phyloP scores from a whole-genome alignment of 2,888 invertebrate genomes.

The Orthosia incerta region DNA sequence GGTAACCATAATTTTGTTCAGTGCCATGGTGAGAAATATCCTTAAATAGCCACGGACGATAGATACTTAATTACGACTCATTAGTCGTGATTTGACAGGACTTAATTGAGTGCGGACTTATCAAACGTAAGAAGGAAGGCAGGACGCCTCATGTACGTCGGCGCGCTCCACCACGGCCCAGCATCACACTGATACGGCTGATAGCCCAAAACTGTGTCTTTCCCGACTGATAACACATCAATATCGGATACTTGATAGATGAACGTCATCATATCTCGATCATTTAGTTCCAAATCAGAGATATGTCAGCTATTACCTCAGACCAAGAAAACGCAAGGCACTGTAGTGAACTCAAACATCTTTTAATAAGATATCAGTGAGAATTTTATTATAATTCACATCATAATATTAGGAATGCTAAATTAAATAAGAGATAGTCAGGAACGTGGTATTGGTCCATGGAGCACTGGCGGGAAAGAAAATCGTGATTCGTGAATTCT shows the following conservation, averaged over 20 bases:
- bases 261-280: constrained; percentile 54
- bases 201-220: constrained; percentile 60
- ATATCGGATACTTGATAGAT: constrained; percentile 59
- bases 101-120: constrained; percentile 39
- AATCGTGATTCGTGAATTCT: background rate
- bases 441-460: background rate
- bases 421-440: background rate
- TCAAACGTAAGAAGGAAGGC: constrained; percentile 20
- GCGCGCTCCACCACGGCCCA: constrained; percentile 64
- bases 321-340: background rate
- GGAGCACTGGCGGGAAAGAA: too few relatives aligned
- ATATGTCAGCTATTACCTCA: constrained; percentile 14
- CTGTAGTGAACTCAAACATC: background rate
- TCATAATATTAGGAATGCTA: too few relatives aligned
- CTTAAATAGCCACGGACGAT: constrained; percentile 11
- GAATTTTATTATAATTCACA: too few relatives aligned
- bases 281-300: constrained; percentile 23
- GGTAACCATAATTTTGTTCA: constrained; percentile 72
- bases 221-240: constrained; percentile 67
- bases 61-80: constrained; percentile 7
- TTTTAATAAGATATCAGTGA: background rate
- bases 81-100: background rate
- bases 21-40: constrained; percentile 60
- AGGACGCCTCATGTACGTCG: constrained; percentile 50
- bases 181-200: constrained; percentile 72